phyloP scores from a whole-genome alignment of 2,797 vertebrate species.

The Euphonia xanthogaster region DNA sequence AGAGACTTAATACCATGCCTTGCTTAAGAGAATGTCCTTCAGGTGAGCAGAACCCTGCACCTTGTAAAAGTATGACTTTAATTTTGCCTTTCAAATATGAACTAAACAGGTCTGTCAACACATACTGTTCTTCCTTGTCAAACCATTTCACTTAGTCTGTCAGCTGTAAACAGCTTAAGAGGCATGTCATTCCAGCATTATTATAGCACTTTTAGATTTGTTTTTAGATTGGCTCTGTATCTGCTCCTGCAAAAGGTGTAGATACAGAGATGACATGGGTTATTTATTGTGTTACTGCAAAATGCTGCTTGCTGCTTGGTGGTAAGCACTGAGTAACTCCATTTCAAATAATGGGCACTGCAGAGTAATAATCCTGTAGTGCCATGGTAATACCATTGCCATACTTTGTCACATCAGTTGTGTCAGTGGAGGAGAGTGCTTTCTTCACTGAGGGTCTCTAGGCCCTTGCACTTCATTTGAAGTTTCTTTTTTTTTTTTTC shows the following conservation, averaged over 20 bases:
- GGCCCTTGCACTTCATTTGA: neutral
- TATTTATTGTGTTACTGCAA: constrained; percentile 70
- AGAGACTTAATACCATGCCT: constrained; percentile 19
- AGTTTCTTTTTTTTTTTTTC: neutral
- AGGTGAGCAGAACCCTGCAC: constrained; percentile 35
- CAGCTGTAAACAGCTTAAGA: constrained; percentile 75
- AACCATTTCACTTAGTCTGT: constrained; percentile 61
- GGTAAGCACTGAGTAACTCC: constrained; percentile 46
- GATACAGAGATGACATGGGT: constrained; percentile 60
- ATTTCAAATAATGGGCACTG: constrained; percentile 33
- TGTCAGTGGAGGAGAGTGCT: neutral
- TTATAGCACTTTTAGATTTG: constrained; percentile 71
- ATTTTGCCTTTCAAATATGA: constrained; percentile 71
- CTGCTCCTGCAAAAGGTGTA: constrained; percentile 50
- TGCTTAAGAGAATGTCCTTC: constrained; percentile 62
- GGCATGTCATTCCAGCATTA: constrained; percentile 67
- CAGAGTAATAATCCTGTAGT: constrained; percentile 31
- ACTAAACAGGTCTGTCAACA: constrained; percentile 60
- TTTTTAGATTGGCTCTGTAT: constrained; percentile 64
- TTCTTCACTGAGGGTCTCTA: neutral
- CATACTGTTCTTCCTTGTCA: constrained; percentile 63
- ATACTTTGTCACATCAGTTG: neutral
- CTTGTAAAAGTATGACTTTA: constrained; percentile 69
- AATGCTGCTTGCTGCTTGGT: constrained; percentile 47
- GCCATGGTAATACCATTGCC: constrained; percentile 22